phyloP scores from a whole-genome alignment of 2,888 invertebrate genomes.

The Eupeodes latifasciatus region DNA sequence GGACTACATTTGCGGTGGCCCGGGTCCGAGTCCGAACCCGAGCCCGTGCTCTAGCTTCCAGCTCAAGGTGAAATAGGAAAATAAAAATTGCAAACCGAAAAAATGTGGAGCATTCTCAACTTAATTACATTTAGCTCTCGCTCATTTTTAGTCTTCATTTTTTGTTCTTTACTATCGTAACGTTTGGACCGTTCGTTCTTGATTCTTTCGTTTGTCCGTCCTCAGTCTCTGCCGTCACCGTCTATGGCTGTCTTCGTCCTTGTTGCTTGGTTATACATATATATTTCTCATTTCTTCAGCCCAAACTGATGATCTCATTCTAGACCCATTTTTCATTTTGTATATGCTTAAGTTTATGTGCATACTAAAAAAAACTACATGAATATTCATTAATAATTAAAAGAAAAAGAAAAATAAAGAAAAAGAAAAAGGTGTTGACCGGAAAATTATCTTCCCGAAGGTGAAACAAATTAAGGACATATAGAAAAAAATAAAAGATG shows the following conservation, averaged over 20 bases:
- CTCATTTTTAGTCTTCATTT: slow-evolving; percentile 32
- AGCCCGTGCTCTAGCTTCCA: background rate
- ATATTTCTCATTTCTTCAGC: slow-evolving; percentile 3
- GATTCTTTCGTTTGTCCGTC: background rate
- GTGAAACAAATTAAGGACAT: slow-evolving; percentile 70
- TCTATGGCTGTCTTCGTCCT: background rate
- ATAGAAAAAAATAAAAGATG: background rate
- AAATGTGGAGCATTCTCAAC: slow-evolving; percentile 66
- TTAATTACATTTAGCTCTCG: slow-evolving; percentile 70
- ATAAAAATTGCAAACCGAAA: slow-evolving; percentile 22
- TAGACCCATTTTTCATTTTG: slow-evolving; percentile 68
- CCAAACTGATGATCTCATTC: slow-evolving; percentile 51
- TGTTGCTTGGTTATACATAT: background rate
- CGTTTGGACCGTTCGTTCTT: background rate
- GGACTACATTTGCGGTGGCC: slow-evolving; percentile 56
- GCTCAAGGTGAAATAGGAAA: slow-evolving; percentile 56
- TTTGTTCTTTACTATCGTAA: background rate
- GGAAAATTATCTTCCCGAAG: slow-evolving; percentile 65
- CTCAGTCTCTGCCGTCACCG: background rate
- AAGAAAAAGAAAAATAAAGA: slow-evolving; percentile 42
- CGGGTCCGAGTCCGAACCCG: too few species aligned
- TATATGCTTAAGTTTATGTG: slow-evolving; percentile 63
- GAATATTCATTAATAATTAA: slow-evolving; percentile 74
- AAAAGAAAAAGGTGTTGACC: slow-evolving; percentile 67
- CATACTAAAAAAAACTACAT: slow-evolving; percentile 62